phyloP scores from a whole-genome alignment of 2,888 invertebrate genomes.

The Gari tellinella region DNA sequence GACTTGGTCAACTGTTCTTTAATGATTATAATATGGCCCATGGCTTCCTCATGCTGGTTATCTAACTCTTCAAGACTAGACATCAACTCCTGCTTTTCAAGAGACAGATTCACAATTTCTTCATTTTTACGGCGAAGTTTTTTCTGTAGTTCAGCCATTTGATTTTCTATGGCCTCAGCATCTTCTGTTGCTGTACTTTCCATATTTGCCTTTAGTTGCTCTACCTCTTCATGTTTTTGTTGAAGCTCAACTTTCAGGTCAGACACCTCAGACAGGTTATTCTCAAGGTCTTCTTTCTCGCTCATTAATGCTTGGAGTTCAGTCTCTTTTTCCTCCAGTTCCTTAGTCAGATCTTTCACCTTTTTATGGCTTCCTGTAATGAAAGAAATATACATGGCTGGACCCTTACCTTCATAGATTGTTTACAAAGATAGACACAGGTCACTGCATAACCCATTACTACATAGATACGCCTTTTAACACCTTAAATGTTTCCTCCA shows the following conservation, averaged over 20 bases:
- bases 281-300: conserved; percentile 54
- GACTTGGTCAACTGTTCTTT: conserved; percentile 63
- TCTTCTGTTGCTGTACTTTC: conserved; percentile 16
- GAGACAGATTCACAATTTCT: conserved; percentile 60
- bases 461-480: no score
- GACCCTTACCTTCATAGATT: no score
- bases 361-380: no score
- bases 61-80: conserved; percentile 90
- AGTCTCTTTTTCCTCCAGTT: conserved; percentile 49
- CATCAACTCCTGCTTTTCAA: conserved; percentile 85
- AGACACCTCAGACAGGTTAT: conserved; percentile 37
- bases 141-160: conserved; percentile 50
- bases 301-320: conserved; percentile 45
- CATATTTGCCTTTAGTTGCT: conserved; percentile 22
- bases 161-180: conserved; percentile 32
- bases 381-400: no score
- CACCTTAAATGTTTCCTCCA: no score
- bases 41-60: conserved; percentile 89
- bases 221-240: conserved; percentile 44
- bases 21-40: conserved; percentile 72
- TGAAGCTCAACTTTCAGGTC: conserved; percentile 43
- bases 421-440: no score
- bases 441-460: no score
- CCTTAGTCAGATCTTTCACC: no score
- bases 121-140: conserved; percentile 61